Percentiles rank a stretch among this genome's conserved stretches.
Conservation (phyloP, 2,888 invertebrate species). For the Noctua janthina region DNA sequence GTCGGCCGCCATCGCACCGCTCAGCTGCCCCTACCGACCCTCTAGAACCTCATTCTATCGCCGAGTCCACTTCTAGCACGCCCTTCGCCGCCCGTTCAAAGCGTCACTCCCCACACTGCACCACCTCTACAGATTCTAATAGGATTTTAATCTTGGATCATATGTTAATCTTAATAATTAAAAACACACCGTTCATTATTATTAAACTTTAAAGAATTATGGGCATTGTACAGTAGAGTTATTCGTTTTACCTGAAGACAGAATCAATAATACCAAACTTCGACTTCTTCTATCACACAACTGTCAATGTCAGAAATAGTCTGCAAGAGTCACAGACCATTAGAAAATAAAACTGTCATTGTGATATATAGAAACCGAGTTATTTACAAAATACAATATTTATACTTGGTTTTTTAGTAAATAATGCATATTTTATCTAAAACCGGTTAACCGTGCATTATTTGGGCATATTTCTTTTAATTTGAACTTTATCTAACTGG, state of each 20-base stretch:
- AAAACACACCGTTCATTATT: constrained; percentile 4
- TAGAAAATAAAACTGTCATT: too few relatives aligned
- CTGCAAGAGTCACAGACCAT: not conserved
- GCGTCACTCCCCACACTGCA: constrained; percentile 55
- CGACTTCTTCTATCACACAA: constrained; percentile 45
- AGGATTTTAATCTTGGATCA: constrained; percentile 18
- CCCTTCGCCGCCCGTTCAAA: constrained; percentile 57
- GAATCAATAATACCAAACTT: constrained; percentile 64
- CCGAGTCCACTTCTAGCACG: constrained; percentile 59
- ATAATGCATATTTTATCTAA: too few relatives aligned
- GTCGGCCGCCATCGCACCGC: constrained; percentile 89
- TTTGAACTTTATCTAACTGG: too few relatives aligned
- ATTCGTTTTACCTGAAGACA: constrained; percentile 35
- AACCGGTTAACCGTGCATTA: too few relatives aligned
- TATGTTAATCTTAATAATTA: constrained; percentile 19
- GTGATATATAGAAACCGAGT: too few relatives aligned
- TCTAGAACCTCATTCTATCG: constrained; percentile 57
- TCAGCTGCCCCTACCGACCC: constrained; percentile 33
- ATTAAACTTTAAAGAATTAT: constrained; percentile 15
- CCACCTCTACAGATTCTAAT: constrained; percentile 49
- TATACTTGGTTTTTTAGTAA: too few relatives aligned
- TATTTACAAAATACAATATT: too few relatives aligned
- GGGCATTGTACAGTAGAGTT: constrained; percentile 3
- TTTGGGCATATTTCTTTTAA: too few relatives aligned
- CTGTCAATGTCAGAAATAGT: constrained; percentile 48